These are phyloP conservation scores for Ardeotis arabs DNA, from an alignment of 2,113 vertebrate genomes.

Conservation along the genomic window DNA sequence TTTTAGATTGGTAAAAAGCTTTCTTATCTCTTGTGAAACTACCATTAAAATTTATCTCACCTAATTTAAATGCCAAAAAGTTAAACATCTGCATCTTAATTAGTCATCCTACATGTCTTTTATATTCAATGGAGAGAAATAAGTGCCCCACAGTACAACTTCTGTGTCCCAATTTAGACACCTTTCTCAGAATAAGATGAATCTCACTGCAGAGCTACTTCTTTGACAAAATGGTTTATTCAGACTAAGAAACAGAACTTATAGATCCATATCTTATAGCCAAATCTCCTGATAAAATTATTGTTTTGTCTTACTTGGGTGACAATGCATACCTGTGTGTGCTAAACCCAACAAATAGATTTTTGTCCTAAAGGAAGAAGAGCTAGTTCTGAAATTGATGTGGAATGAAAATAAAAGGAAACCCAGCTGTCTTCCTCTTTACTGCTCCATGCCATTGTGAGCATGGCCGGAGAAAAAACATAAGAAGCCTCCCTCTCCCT, in stretches of 20 bases:
- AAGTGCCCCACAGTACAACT: not conserved
- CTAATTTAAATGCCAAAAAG: not conserved
- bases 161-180: not conserved
- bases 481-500: not conserved
- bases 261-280: not conserved
- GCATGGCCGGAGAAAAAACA: not conserved
- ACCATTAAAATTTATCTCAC: not conserved
- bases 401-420: not conserved
- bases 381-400: not conserved
- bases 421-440: not conserved
- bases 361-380: not conserved
- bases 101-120: not conserved
- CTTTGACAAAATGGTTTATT: not conserved
- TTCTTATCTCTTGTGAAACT: not conserved
- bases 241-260: not conserved
- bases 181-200: not conserved
- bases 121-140: not conserved
- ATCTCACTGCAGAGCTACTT: not conserved
- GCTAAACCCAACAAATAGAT: not conserved
- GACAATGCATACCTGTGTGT: not conserved
- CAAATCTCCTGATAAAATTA: not conserved
- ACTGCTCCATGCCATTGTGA: not conserved
- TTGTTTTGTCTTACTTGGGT: not conserved
- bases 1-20: not conserved
- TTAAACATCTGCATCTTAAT: not conserved